Evolutionary conservation across 2,888 invertebrate species (phyloP).

Genomic region (Vesta saturnalis): DNA sequence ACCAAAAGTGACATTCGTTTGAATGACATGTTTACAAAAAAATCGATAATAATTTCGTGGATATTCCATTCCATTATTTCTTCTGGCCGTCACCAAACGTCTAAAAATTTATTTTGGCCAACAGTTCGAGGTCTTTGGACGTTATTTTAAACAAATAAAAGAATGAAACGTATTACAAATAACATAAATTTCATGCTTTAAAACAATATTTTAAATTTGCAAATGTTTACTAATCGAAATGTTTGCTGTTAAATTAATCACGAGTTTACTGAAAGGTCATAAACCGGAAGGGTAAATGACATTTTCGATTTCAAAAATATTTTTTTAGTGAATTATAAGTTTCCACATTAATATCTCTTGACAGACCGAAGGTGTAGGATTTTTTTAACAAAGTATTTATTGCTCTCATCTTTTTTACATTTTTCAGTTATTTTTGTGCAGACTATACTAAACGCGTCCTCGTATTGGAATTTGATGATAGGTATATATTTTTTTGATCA

Average conservation of each 20-base stretch:
- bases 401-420: background rate
- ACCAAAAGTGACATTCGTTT: no score
- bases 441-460: background rate
- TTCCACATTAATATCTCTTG: background rate
- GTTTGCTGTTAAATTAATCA: background rate
- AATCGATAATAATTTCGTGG: no score
- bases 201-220: constrained; percentile 1
- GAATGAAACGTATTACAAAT: background rate
- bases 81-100: background rate
- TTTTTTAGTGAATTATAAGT: background rate
- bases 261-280: background rate
- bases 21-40: no score
- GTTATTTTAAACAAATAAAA: constrained; percentile 3
- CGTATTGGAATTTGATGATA: background rate
- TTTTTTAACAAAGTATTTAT: background rate
- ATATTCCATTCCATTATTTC: background rate
- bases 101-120: constrained; percentile 1
- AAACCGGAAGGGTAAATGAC: constrained; percentile 9
- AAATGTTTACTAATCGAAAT: background rate
- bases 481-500: no score
- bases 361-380: constrained; percentile 1
- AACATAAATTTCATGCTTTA: background rate
- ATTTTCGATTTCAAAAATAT: constrained; percentile 6
- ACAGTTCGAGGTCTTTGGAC: constrained; percentile 7
- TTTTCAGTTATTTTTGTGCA: constrained; percentile 3